Conservation (phyloP, 2,888 invertebrate genomes). For the Cremastobaeus sp. region DNA sequence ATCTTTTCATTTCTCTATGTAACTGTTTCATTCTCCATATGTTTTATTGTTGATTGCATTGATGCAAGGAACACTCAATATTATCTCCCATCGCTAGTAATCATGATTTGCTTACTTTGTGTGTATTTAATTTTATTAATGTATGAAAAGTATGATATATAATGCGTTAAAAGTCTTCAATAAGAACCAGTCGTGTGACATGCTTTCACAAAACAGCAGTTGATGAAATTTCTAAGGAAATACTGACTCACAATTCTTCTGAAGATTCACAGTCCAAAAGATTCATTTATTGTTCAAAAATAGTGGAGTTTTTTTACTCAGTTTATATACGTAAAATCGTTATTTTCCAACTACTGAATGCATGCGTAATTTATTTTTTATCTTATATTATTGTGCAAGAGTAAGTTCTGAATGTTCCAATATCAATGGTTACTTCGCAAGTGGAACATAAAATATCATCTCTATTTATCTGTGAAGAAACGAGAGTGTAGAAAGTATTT, state of each 20-base stretch:
- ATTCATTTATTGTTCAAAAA: too few species aligned
- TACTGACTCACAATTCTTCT: too few species aligned
- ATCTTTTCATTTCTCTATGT: conserved; percentile 52
- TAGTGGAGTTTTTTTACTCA: too few species aligned
- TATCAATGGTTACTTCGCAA: too few species aligned
- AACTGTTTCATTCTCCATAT: conserved; percentile 63
- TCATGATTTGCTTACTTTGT: conserved; percentile 76
- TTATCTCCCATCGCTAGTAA: conserved; percentile 77
- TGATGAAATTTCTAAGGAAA: too few species aligned
- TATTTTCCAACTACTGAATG: too few species aligned
- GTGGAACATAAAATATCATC: conserved; percentile 17
- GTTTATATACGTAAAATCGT: too few species aligned
- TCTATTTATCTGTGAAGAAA: conserved; percentile 28
- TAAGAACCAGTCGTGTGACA: conserved; percentile 47
- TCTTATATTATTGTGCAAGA: too few species aligned
- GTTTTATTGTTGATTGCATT: conserved; percentile 77
- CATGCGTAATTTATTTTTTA: too few species aligned
- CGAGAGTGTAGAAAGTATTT: conserved; percentile 37
- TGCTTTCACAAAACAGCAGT: too few species aligned
- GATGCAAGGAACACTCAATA: conserved; percentile 89
- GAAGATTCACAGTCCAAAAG: too few species aligned
- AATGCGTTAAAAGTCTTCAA: conserved; percentile 32
- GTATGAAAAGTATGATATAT: conserved; percentile 59
- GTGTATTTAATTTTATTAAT: conserved; percentile 70
- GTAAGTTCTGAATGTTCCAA: too few species aligned